Evolutionary conservation across 2,113 vertebrate species (phyloP), one percentile per base, ranked within the genome.

Genomic region (Dryoscopus gambensis): DNA sequence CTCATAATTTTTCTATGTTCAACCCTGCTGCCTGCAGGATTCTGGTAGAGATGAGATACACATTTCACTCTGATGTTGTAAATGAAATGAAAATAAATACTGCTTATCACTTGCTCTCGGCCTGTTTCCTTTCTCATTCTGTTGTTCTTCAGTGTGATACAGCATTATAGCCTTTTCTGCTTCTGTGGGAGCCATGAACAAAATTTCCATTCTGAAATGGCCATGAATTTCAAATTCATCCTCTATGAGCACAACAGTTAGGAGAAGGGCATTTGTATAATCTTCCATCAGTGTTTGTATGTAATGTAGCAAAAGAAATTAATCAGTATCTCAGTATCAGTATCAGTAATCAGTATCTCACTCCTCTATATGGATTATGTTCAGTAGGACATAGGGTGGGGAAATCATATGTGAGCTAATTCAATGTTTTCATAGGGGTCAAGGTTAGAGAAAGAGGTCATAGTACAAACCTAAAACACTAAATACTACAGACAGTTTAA

Each of bases 21-120:
- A 60, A 1, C 25, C 40, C 84, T 73, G 47, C 33, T 92, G 39
- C 52, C 75, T 90, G 62, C n/a, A 74, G 74, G 15, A 82, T 62
- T 59, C 17, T 60, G 30, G 33, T 77, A 56, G 50, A 90, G 50
- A 70, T 46, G 55, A 92, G 70, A 87, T 35, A 60, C 4, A 63
- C 8, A 50, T 63, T 95, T 95, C 60, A 84, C 22, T 25, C 50
- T 37, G 14, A 33, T 44, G 57, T 83, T 53, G 8, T 80, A 96
- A 95, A 94, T 20, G 3, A 96, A 97, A 96, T 86, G 33, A 97
- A 95, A 89, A 94, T 90, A 96, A 96, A 96, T 90, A 89, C 82
- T 76, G 89, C 77, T 97, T 73, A 96, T 97, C 81, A 59, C 93
- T 94, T 64, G 28, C 39, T 85, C 39, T 77, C 1, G 0, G 79